Conservation (phyloP, 2,888 invertebrate genomes). For the Endotricha flammealis region DNA sequence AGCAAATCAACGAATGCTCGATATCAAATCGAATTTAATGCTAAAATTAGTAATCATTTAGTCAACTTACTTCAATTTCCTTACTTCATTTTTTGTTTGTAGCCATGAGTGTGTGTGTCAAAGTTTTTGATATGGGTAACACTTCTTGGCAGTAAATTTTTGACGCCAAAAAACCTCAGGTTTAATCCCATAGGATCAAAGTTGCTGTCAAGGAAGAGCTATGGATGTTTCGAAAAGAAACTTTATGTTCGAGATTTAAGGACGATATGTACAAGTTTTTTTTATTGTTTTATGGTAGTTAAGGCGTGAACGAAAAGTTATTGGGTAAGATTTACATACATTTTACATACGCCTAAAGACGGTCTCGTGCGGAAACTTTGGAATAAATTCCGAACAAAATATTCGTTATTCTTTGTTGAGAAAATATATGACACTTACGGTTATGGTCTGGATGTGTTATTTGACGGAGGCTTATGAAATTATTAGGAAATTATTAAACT, state of each 20-base stretch:
- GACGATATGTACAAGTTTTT: constrained; percentile 3
- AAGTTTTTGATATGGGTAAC: constrained; percentile 11
- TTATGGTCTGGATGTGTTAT: too few relatives aligned
- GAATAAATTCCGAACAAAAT: too few relatives aligned
- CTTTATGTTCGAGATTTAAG: constrained; percentile 16
- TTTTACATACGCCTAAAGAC: neutral
- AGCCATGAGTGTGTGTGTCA: too few relatives aligned
- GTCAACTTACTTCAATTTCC: too few relatives aligned
- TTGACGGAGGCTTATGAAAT: too few relatives aligned
- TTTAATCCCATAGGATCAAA: constrained; percentile 21
- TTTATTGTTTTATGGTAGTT: constrained; percentile 9
- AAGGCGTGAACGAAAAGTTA: constrained; percentile 13
- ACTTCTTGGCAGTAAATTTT: constrained; percentile 17
- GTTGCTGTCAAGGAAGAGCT: constrained; percentile 18
- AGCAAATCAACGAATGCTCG: too few relatives aligned
- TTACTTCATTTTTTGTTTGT: constrained; percentile 5
- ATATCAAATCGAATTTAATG: too few relatives aligned
- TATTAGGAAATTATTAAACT: too few relatives aligned
- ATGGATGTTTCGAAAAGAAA: constrained; percentile 20
- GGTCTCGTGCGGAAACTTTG: too few relatives aligned
- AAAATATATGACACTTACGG: too few relatives aligned
- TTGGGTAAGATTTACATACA: neutral
- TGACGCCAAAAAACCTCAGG: constrained; percentile 18
- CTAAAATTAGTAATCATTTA: too few relatives aligned
- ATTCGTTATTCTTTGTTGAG: too few relatives aligned